Evolutionary conservation across 2,888 invertebrate species (phyloP), one percentile per base, ranked within the genome.

Genomic region (Syritta pipiens): DNA sequence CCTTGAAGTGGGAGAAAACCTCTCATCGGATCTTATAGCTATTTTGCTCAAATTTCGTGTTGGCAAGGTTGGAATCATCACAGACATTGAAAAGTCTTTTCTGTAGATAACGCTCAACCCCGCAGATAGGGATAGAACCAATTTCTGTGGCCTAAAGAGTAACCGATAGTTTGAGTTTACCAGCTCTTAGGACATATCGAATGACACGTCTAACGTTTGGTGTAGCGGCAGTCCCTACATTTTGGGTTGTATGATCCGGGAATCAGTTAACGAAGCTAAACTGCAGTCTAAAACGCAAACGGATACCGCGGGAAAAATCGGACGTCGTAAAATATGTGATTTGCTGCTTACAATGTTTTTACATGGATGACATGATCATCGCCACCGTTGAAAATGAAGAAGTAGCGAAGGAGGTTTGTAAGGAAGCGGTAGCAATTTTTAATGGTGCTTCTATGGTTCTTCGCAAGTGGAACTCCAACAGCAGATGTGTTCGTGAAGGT

Each of bases 381-480:
- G 19, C 55, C 3, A 42, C 42, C 19, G 4, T 28, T 6, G 3
- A 65, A 14, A 32, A 46, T 30, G 42, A 65, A 65, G 19, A 12
- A 14, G 0, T 3, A 0, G 51, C 49, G 1, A 42, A 4, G 3
- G 6, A 10, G 6, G 5, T 46, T 14, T 42, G 42, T 49, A 6
- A 12, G 1, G 26, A 65, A n/a, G 44, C 55, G 5, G 48, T 9
- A 7, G 17, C 6, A 2, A 49, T 65, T 4, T 37, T 65, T n/a
- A 17, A 35, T 26, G 49, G 24, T 7, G 57, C 63, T 1, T 63
- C 62, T 1, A 71, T 62, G 53, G 60, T 22, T 5, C 20, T 62
- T 7, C 42, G 35, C 26, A 62, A 71, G 30, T 62, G 71, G 62
- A 71, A 68, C 14, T 28, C 37, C 0, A 68, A 49, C 5, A 32